These are phyloP conservation scores for Gymnodraco acuticeps DNA, from an alignment of 2,797 vertebrate genomes.

Conservation along the genomic window DNA sequence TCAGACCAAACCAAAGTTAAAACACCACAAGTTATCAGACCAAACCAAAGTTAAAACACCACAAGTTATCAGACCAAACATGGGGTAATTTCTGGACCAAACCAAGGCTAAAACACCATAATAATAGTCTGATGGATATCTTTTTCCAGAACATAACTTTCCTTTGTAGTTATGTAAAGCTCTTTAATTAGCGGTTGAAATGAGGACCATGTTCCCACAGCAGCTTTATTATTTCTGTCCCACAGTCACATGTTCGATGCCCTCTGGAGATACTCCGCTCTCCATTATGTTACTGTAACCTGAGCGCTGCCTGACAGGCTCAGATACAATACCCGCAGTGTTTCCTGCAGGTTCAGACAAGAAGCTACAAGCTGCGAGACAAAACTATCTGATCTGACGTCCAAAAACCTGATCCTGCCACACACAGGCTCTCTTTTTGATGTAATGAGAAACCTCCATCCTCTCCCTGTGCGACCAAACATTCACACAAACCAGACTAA, in stretches of 20 bases:
- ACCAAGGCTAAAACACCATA: background rate
- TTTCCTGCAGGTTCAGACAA: slow-evolving; percentile 57
- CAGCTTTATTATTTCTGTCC: slow-evolving; percentile 44
- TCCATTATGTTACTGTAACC: slow-evolving; percentile 52
- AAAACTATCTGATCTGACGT: slow-evolving; percentile 61
- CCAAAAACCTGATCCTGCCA: slow-evolving; percentile 38
- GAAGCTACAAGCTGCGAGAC: slow-evolving; percentile 58
- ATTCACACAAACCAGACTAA: background rate
- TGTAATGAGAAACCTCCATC: slow-evolving; percentile 1
- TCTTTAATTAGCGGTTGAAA: too few relatives aligned
- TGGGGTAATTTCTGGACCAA: background rate
- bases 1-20: background rate
- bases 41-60: background rate
- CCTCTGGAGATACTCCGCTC: slow-evolving; percentile 40
- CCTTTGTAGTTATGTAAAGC: background rate
- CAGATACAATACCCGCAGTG: slow-evolving; percentile 52
- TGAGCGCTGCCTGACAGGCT: slow-evolving; percentile 46
- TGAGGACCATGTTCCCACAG: slow-evolving; percentile 37
- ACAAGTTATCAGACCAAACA: too few relatives aligned
- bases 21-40: background rate
- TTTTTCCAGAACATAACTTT: background rate
- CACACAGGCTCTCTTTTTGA: background rate
- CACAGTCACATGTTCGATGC: slow-evolving; percentile 39
- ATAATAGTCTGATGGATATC: background rate
- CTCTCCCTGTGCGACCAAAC: background rate